phyloP scores from a whole-genome alignment of 2,113 vertebrate genomes.

The Chamaea fasciata region DNA sequence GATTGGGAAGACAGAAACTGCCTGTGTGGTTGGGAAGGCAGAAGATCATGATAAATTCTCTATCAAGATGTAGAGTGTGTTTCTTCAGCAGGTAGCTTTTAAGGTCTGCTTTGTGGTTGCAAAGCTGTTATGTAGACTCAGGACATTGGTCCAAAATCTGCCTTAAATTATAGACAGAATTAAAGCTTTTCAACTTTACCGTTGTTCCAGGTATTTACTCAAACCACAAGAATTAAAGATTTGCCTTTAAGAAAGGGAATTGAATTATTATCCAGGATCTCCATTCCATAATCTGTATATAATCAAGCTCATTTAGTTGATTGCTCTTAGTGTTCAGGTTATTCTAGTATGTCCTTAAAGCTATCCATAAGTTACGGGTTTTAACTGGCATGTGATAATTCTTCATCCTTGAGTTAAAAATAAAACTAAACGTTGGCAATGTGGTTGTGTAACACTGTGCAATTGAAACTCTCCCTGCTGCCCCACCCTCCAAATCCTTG shows the following conservation, averaged over 20 bases:
- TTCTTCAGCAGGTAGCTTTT: neutral
- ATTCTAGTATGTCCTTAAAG: neutral
- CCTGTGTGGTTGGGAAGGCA: neutral
- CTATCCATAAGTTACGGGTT: neutral
- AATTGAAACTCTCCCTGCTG: neutral
- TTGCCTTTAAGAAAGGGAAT: neutral
- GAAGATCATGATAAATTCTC: neutral
- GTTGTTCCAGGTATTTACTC: neutral
- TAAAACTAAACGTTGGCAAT: neutral
- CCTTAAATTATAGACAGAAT: neutral
- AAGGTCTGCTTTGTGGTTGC: neutral
- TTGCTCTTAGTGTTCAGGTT: neutral
- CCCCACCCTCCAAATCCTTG: neutral
- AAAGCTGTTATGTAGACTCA: neutral
- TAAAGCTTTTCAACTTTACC: neutral
- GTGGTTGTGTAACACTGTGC: neutral
- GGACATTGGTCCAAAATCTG: neutral
- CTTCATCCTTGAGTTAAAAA: neutral
- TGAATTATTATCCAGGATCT: neutral
- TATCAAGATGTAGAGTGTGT: neutral
- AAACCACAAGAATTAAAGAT: neutral
- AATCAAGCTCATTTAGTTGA: neutral
- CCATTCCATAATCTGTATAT: neutral
- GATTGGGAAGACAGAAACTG: neutral
- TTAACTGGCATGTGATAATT: neutral